Base-by-base conservation (phyloP, 2,888 invertebrate species). In the Empis stercorea region DNA sequence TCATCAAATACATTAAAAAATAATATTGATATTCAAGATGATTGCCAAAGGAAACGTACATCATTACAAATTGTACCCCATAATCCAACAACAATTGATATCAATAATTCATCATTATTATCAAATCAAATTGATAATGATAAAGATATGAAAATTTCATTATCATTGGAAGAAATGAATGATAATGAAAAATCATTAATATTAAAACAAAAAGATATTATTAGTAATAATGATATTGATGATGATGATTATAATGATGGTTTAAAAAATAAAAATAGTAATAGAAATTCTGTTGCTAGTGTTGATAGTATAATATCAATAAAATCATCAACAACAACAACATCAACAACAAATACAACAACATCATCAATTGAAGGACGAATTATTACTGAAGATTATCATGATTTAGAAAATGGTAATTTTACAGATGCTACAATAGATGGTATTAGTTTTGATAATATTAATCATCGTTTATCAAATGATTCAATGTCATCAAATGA, bases 11-110 rank as follows among this genome's bases (percentile, higher is more conserved):
- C 68, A 3, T 57, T 68, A 17, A 66, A 65, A 47, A 66, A 66
- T 52, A 68, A 67, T 44, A 68, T 69, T 46, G 65, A 69, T 54
- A 60, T 61, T 55, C 66, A 63, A 59, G 66, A 68, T 52, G 68
- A 69, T 41, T 57, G 63, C 4, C 49, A 64, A 30, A 56, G 68
- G 37, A 69, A 68, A 48, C 65, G 68, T 14, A 68, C 68, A 44
- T 69, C 68, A 14, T 53, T 69, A 30, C 61, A 64, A 30, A 66
- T 68, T 37, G 63, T 68, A 54, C 68, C 67, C 23, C 66, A 61
- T 51, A 56, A 48, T 38, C 47, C 49, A 17, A 5, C 49, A 17
- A 5, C 39, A 34, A 46, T 13, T 20, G 34, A n/a, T 13, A 34
- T 17, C 17, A 43, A 11, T 34, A n/a, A n/a, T n/a, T n/a, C n/a